Conservation (phyloP, 2,113 vertebrate species). For the Phalacrocorax pelagicus region DNA sequence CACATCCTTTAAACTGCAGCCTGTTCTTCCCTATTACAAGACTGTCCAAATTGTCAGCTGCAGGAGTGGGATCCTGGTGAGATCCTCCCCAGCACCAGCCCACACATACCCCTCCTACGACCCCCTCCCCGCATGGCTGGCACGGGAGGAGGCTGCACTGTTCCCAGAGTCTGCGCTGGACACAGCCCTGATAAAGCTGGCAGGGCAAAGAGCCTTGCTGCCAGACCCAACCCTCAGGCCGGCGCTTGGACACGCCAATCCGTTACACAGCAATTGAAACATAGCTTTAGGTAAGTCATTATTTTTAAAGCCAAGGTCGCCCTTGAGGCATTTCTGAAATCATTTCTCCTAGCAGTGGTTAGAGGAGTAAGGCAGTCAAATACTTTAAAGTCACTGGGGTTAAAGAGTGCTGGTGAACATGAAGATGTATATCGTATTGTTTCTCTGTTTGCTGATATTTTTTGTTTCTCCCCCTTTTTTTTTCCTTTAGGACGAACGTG, state of each 20-base stretch:
- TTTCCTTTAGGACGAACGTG: constrained; percentile 89
- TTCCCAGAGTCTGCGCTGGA: neutral
- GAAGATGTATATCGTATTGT: neutral
- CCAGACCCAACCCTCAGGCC: neutral
- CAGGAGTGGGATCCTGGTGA: neutral
- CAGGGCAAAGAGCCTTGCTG: neutral
- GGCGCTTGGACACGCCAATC: neutral
- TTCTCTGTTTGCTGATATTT: neutral
- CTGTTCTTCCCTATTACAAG: neutral
- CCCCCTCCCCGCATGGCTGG: neutral
- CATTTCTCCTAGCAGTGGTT: neutral
- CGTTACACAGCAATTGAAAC: neutral
- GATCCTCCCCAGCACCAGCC: neutral
- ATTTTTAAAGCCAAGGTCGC: neutral
- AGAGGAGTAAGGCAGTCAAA: neutral
- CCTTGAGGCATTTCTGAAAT: neutral
- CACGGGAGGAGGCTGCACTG: neutral
- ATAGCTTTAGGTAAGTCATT: neutral
- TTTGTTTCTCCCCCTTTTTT: neutral
- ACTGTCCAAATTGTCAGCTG: neutral
- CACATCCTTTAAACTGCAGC: neutral
- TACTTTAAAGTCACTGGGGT: neutral
- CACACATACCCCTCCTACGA: fast-evolving
- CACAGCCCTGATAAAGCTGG: fast-evolving
- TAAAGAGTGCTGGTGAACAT: neutral